Conservation (phyloP, 2,888 invertebrate species). For the Lithosia quadra region DNA sequence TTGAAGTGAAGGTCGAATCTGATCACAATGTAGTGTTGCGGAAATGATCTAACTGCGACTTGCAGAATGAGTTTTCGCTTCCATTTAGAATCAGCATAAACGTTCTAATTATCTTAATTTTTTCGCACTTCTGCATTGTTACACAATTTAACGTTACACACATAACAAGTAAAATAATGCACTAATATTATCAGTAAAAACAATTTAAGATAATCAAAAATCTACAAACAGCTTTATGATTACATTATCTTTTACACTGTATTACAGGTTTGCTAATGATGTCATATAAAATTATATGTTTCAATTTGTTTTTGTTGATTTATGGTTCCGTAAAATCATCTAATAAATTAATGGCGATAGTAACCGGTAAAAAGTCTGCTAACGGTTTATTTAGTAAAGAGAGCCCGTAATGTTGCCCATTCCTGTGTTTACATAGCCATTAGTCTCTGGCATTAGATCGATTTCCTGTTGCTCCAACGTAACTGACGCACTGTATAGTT, state of each 20-base stretch:
- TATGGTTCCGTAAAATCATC: neutral
- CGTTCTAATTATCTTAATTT: conserved; percentile 64
- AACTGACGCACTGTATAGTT: conserved; percentile 29
- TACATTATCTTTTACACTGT: neutral
- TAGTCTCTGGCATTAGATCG: conserved; percentile 63
- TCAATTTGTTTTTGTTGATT: neutral
- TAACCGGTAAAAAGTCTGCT: neutral
- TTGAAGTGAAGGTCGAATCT: conserved; percentile 45
- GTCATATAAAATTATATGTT: neutral
- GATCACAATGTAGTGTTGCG: conserved; percentile 48
- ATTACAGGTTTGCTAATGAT: neutral
- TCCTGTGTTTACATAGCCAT: conserved; percentile 62
- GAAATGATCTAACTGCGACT: conserved; percentile 36
- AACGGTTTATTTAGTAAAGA: conserved; percentile 34
- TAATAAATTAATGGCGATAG: neutral
- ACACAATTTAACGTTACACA: conserved; percentile 60
- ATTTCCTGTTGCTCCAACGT: conserved; percentile 63
- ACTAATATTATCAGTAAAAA: conserved; percentile 7
- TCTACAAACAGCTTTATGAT: conserved; percentile 14
- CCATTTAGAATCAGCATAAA: conserved; percentile 57
- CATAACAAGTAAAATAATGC: conserved; percentile 38
- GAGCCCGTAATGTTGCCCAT: conserved; percentile 46
- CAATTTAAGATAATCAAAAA: conserved; percentile 29
- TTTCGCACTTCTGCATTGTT: conserved; percentile 66
- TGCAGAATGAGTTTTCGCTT: conserved; percentile 50